Conservation (phyloP, 2,113 vertebrate genomes). For the Turdus rufiventris region DNA sequence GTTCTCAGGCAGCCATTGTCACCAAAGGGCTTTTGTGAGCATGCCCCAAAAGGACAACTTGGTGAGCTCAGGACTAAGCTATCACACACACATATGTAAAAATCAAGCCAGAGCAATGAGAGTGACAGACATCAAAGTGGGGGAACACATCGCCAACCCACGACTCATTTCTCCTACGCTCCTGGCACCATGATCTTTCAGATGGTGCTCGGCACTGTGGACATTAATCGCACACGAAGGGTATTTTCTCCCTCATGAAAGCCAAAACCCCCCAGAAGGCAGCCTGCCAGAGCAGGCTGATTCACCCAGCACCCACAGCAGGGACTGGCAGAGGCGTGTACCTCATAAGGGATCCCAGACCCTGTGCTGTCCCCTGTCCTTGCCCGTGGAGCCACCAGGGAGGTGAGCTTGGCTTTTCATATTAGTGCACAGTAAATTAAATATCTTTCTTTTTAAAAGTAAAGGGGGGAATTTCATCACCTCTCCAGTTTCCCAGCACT, state of each 20-base stretch:
- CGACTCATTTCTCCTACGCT: not conserved
- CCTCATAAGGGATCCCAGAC: not conserved
- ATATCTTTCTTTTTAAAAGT: not conserved
- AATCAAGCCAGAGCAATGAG: not conserved
- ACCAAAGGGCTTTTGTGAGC: not conserved
- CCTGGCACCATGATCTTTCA: fast-evolving
- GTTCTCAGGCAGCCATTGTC: not conserved
- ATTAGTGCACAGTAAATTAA: fast-evolving
- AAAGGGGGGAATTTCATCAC: not conserved
- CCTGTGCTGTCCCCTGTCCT: not conserved
- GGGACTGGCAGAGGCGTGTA: not conserved
- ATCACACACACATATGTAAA: not conserved
- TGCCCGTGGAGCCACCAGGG: fast-evolving
- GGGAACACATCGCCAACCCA: fast-evolving
- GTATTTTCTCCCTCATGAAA: not conserved
- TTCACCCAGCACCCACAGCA: not conserved
- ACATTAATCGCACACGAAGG: not conserved
- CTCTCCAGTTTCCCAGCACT: not conserved
- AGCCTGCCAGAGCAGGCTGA: fast-evolving
- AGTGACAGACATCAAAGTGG: not conserved
- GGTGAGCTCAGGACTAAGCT: not conserved
- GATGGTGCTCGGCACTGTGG: not conserved
- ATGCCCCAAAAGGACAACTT: not conserved
- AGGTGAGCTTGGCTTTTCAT: not conserved
- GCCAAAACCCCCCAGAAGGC: not conserved